Conservation (phyloP, 2,113 vertebrate genomes). For the Peromyscus leucopus region DNA sequence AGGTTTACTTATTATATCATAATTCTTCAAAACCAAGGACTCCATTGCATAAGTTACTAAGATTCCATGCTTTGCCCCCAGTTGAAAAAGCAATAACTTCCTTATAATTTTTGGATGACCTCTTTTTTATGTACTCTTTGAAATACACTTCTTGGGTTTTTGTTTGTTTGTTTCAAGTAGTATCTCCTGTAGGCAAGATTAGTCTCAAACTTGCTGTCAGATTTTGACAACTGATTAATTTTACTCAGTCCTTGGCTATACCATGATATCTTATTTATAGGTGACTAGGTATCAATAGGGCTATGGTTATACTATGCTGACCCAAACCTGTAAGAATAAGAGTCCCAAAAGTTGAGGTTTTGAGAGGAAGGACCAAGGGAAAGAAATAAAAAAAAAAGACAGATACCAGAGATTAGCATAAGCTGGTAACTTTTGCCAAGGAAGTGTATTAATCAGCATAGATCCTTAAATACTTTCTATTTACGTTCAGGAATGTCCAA, state of each 20-base stretch:
- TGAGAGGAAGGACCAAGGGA: neutral
- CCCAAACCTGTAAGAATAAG: neutral
- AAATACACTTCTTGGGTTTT: neutral
- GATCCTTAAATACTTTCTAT: too few species aligned
- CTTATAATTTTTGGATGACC: neutral
- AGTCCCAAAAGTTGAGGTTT: neutral
- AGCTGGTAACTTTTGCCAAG: neutral
- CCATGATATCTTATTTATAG: neutral
- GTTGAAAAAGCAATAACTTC: neutral
- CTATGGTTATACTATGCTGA: neutral
- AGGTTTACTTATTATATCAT: neutral
- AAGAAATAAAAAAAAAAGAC: too few species aligned
- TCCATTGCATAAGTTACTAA: neutral
- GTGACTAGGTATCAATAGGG: neutral
- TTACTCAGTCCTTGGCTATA: neutral
- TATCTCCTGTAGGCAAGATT: neutral
- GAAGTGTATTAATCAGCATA: neutral
- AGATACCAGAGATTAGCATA: neutral
- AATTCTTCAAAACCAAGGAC: neutral
- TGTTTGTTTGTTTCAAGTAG: neutral
- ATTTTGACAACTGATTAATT: neutral
- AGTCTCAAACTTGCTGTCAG: neutral
- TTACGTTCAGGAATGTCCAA: neutral
- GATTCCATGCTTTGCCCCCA: neutral
- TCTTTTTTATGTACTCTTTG: neutral